Percentiles rank a stretch among this genome's conserved stretches.
Evolutionary conservation across 2,797 vertebrate genomes (phyloP).

Genomic region (Cuculus canorus): DNA sequence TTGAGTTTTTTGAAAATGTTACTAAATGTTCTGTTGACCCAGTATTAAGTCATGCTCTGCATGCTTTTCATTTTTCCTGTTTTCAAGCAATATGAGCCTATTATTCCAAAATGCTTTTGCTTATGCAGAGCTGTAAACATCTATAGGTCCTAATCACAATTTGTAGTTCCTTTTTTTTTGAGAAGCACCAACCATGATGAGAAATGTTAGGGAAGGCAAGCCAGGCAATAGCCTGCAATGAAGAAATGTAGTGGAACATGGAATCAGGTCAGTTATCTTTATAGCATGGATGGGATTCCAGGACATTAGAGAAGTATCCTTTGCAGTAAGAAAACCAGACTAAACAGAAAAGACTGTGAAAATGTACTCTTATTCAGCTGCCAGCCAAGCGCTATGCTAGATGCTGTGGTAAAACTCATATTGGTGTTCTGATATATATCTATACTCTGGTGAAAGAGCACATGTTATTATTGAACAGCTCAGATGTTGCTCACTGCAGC

Average conservation of each 20-base stretch:
- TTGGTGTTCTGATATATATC: background rate
- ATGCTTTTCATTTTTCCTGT: background rate
- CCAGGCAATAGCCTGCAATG: background rate
- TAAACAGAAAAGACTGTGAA: background rate
- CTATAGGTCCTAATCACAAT: background rate
- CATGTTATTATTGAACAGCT: background rate
- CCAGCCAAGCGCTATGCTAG: background rate
- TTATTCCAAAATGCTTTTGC: background rate
- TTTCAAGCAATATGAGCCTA: background rate
- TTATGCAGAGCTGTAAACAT: background rate
- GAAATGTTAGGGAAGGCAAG: background rate
- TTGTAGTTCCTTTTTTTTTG: background rate
- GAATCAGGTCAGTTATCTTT: background rate
- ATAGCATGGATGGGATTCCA: background rate
- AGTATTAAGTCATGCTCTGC: background rate
- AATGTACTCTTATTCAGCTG: background rate
- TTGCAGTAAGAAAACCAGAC: conserved; percentile 3
- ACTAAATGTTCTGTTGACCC: background rate
- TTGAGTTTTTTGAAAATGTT: background rate
- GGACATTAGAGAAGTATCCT: background rate
- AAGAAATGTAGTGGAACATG: background rate
- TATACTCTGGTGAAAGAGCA: background rate
- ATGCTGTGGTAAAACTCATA: background rate
- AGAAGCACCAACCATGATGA: background rate
- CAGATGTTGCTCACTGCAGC: background rate